These are phyloP conservation scores for Pimephales promelas DNA, from an alignment of 2,113 vertebrate species.

Conservation along the genomic window DNA sequence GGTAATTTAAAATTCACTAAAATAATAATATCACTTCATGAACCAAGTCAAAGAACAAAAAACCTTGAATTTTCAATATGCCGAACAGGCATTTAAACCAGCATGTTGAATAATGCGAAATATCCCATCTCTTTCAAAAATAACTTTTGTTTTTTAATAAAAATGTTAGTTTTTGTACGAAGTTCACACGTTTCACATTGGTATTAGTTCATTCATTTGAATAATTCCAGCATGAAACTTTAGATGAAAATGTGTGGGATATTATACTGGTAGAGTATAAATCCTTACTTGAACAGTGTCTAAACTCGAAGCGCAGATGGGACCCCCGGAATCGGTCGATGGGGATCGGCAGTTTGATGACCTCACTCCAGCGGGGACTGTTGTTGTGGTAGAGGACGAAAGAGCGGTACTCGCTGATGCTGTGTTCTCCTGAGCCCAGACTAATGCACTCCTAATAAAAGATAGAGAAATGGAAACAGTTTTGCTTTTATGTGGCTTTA, in stretches of 20 bases:
- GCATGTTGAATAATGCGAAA: not conserved
- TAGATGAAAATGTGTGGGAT: not conserved
- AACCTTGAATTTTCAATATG: not conserved
- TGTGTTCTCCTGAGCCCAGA: slow-evolving; percentile 90
- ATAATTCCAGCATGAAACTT: not conserved
- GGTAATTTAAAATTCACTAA: not conserved
- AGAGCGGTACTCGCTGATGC: slow-evolving; percentile 86
- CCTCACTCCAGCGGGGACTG: slow-evolving; percentile 95
- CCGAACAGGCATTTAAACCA: not conserved
- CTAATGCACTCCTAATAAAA: slow-evolving; percentile 90
- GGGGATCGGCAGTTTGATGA: slow-evolving; percentile 93
- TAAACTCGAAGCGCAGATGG: slow-evolving; percentile 98
- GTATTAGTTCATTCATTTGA: not conserved
- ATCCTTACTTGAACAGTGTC: slow-evolving; percentile 96
- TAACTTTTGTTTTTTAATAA: too few relatives aligned
- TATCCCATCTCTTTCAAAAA: not conserved
- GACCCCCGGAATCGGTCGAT: slow-evolving; percentile 95
- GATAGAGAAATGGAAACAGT: not conserved
- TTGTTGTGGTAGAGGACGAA: slow-evolving; percentile 98
- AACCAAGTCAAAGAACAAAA: not conserved
- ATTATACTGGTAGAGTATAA: not conserved
- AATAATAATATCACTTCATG: not conserved
- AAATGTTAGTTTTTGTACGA: not conserved
- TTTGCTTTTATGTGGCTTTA: slow-evolving; percentile 20
- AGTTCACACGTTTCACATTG: not conserved